phyloP scores from a whole-genome alignment of 2,888 invertebrate genomes.

The Cephus sareptanus region DNA sequence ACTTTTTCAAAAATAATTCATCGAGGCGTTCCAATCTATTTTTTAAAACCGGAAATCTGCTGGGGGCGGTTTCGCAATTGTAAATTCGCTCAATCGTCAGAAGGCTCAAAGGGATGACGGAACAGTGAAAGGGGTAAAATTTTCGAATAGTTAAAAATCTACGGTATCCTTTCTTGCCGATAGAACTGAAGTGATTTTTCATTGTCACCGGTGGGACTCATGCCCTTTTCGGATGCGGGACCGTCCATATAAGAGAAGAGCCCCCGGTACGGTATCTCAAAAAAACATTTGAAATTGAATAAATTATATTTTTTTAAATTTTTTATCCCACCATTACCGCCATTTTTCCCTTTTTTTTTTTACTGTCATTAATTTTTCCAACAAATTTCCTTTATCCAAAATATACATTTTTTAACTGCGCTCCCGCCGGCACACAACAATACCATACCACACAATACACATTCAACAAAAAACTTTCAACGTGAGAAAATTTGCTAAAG shows the following conservation, averaged over 20 bases:
- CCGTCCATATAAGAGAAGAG: background rate
- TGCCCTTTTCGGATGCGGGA: background rate
- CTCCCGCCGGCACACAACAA: background rate
- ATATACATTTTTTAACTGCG: background rate
- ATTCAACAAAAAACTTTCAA: background rate
- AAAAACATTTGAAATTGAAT: background rate
- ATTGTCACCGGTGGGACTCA: background rate
- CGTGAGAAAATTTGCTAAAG: background rate
- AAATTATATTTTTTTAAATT: background rate
- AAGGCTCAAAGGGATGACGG: constrained; percentile 28
- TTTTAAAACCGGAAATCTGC: background rate
- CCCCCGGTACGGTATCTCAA: background rate
- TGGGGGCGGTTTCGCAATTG: constrained; percentile 33
- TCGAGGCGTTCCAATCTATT: background rate
- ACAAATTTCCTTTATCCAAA: background rate
- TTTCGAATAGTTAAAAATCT: background rate
- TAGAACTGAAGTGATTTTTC: background rate
- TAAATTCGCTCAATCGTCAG: constrained; percentile 44
- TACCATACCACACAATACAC: background rate
- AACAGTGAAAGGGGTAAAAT: background rate
- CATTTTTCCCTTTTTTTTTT: background rate
- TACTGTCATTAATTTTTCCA: background rate
- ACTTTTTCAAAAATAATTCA: background rate
- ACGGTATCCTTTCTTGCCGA: background rate
- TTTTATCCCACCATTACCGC: background rate